Evolutionary conservation across 2,888 invertebrate species (phyloP).

Genomic region (Dilophus febrilis): DNA sequence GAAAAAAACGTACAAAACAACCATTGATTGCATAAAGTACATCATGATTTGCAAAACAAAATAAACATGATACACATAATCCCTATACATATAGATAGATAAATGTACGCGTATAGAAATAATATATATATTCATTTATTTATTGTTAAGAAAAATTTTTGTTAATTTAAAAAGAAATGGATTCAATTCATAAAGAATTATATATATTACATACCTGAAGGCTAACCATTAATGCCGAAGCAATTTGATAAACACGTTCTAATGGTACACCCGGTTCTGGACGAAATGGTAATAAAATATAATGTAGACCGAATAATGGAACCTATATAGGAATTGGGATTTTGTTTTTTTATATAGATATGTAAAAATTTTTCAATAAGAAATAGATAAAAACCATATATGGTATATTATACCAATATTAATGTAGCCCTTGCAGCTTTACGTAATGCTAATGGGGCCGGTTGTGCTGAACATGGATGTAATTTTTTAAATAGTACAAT

Average conservation of each 20-base stretch:
- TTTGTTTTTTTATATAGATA: background rate
- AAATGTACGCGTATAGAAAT: background rate
- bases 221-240: constrained; percentile 49
- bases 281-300: constrained; percentile 48
- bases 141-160: background rate
- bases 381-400: background rate
- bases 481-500: constrained; percentile 45
- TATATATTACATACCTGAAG: constrained; percentile 38
- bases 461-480: constrained; percentile 41
- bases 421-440: constrained; percentile 55
- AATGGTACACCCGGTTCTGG: constrained; percentile 38
- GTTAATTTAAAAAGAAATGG: background rate
- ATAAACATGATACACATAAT: constrained; percentile 48
- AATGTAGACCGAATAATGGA: constrained; percentile 61
- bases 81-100: constrained; percentile 33
- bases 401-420: constrained; percentile 39
- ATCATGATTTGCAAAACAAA: constrained; percentile 62
- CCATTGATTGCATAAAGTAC: constrained; percentile 38
- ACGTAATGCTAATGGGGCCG: constrained; percentile 37
- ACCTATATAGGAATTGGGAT: constrained; percentile 29
- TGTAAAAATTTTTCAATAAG: background rate
- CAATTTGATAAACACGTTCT: constrained; percentile 44
- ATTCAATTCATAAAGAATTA: background rate
- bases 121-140: background rate
- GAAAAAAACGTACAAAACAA: constrained; percentile 29